phyloP scores from a whole-genome alignment of 1,140 invertebrate genomes.

The Drosophila asahinai region DNA sequence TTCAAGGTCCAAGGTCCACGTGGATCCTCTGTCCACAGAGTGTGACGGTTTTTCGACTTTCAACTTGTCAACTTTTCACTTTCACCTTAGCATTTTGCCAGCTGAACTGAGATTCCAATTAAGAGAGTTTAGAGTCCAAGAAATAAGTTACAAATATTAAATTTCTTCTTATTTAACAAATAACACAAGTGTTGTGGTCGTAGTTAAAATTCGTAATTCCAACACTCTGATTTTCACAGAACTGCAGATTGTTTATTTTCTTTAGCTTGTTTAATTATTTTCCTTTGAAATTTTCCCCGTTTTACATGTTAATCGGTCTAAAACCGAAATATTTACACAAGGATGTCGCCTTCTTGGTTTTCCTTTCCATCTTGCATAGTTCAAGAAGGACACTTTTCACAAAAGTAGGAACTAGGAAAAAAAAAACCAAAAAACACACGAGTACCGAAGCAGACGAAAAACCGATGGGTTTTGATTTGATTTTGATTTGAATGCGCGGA shows the following conservation, averaged over 20 bases:
- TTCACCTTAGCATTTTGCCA: constrained; percentile 1
- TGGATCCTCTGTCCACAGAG: neutral
- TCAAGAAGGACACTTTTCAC: constrained; percentile 12
- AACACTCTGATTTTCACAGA: constrained; percentile 1
- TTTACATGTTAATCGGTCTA: constrained; percentile 5
- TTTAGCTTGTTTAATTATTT: constrained; percentile 31
- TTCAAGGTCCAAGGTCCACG: neutral
- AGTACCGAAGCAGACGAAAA: constrained; percentile 22
- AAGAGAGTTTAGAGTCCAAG: too few species aligned
- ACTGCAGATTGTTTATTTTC: constrained; percentile 15
- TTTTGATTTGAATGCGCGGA: constrained; percentile 20
- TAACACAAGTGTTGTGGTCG: too few species aligned
- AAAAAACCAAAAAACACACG: neutral
- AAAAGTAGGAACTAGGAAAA: neutral
- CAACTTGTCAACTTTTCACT: neutral
- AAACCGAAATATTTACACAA: neutral
- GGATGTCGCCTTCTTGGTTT: neutral
- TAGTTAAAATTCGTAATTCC: neutral
- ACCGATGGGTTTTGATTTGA: constrained; percentile 34
- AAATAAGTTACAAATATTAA: too few species aligned
- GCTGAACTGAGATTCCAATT: too few species aligned
- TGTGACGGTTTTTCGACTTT: neutral
- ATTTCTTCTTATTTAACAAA: too few species aligned
- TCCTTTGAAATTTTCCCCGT: constrained; percentile 7
- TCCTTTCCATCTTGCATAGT: neutral